Evolutionary conservation across 2,888 invertebrate species (phyloP).

Genomic region (Xiphydria camelus): DNA sequence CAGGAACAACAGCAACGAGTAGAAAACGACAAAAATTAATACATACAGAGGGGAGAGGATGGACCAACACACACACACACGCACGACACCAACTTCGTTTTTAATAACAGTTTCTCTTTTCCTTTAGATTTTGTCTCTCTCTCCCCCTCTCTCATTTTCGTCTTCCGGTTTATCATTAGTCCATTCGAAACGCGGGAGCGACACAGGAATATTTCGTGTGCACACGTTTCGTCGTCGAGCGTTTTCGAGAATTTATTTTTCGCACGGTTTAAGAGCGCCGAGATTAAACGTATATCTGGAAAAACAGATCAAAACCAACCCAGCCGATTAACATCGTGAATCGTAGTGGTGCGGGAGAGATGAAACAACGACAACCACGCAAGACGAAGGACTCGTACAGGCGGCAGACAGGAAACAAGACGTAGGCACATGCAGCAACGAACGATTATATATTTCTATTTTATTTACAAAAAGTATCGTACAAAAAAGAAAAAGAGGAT

Average conservation of each 20-base stretch:
- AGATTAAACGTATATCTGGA: slow-evolving; percentile 58
- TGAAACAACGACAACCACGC: slow-evolving; percentile 23
- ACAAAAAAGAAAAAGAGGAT: slow-evolving; percentile 33
- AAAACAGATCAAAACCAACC: slow-evolving; percentile 52
- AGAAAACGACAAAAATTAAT: slow-evolving; percentile 34
- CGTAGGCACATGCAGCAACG: slow-evolving; percentile 54
- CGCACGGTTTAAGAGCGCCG: slow-evolving; percentile 11
- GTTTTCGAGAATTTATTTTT: too few relatives aligned
- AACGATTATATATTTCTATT: slow-evolving; percentile 42
- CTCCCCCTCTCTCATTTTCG: too few relatives aligned
- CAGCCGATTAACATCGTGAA: slow-evolving; percentile 46
- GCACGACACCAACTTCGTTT: slow-evolving; percentile 42
- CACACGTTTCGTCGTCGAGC: too few relatives aligned
- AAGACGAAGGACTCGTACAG: slow-evolving; percentile 29
- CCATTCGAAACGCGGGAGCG: too few relatives aligned
- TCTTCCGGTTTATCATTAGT: too few relatives aligned
- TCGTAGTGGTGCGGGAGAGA: slow-evolving; percentile 25
- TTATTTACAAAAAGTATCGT: slow-evolving; percentile 49
- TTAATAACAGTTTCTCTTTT: slow-evolving; percentile 47
- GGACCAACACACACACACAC: slow-evolving; percentile 24
- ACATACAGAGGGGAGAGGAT: slow-evolving; percentile 18
- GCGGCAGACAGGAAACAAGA: slow-evolving; percentile 43
- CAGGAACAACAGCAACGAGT: slow-evolving; percentile 21
- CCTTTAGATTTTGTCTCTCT: slow-evolving; percentile 8
- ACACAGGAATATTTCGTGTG: too few relatives aligned